These are phyloP conservation scores for Psilopsiagon aurifrons DNA, from an alignment of 2,113 vertebrate genomes.

Conservation along the genomic window DNA sequence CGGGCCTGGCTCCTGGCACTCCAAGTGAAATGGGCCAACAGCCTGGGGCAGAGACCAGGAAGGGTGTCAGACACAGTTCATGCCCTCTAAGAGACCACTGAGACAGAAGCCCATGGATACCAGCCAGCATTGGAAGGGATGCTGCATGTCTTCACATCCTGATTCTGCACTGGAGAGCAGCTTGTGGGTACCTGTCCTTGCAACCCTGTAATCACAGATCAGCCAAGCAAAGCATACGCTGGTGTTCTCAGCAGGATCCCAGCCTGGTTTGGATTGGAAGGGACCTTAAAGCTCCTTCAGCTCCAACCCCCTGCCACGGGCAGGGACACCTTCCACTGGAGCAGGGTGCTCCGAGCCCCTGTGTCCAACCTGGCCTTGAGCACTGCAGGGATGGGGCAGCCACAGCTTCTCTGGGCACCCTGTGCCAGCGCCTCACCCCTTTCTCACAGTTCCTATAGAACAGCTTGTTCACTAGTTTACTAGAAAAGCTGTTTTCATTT, in stretches of 20 bases:
- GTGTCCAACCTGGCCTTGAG: neutral
- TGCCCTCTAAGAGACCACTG: neutral
- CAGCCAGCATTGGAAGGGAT: neutral
- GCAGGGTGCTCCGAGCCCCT: neutral
- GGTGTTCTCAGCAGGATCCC: neutral
- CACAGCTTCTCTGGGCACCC: neutral
- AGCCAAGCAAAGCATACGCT: rapidly evolving
- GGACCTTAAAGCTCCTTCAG: neutral
- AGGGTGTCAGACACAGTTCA: too few relatives aligned
- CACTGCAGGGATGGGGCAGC: neutral
- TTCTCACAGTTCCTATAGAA: neutral
- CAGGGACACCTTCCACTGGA: neutral
- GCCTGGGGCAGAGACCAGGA: rapidly evolving
- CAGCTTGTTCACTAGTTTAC: neutral
- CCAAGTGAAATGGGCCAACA: neutral
- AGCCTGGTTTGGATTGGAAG: neutral
- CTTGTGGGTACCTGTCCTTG: neutral
- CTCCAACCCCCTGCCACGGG: rapidly evolving
- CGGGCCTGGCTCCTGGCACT: neutral
- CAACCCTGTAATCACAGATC: rapidly evolving
- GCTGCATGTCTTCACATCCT: neutral
- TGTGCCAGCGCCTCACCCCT: neutral
- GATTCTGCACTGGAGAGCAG: neutral
- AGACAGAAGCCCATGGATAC: neutral
- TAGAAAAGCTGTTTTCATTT: neutral